Evolutionary conservation across 2,888 invertebrate genomes (phyloP).

Genomic region (Coecobrya sp.): DNA sequence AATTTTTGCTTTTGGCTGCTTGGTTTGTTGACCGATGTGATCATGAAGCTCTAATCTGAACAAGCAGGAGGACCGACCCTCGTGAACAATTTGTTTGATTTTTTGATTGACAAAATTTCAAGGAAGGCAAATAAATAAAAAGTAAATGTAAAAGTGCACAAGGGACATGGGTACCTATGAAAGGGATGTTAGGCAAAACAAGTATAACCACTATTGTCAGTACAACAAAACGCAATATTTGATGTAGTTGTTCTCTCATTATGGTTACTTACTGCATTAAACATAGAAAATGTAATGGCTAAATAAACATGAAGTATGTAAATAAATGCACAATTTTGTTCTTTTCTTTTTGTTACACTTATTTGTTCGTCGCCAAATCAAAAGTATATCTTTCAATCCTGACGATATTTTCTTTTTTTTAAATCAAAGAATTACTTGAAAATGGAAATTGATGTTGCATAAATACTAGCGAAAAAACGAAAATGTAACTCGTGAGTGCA

Average conservation of each 20-base stretch:
- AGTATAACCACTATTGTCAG: background rate
- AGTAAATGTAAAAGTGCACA: background rate
- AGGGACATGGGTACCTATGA: background rate
- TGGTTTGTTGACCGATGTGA: constrained; percentile 43
- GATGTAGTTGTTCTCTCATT: too few species aligned
- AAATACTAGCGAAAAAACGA: too few species aligned
- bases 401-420: background rate
- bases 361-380: background rate
- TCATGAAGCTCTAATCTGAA: background rate
- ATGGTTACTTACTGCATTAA: background rate
- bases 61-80: background rate
- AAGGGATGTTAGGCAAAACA: background rate
- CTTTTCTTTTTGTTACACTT: background rate
- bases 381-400: background rate
- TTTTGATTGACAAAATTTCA: constrained; percentile 38
- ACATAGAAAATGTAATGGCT: background rate
- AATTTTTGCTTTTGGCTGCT: background rate
- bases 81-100: constrained; percentile 26
- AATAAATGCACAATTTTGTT: background rate
- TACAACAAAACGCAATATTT: background rate
- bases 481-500: too few species aligned
- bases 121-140: constrained; percentile 31
- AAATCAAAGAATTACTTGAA: too few species aligned
- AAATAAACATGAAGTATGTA: background rate
- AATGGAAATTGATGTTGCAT: too few species aligned